phyloP scores from a whole-genome alignment of 2,888 invertebrate genomes.

The Formica aserva region DNA sequence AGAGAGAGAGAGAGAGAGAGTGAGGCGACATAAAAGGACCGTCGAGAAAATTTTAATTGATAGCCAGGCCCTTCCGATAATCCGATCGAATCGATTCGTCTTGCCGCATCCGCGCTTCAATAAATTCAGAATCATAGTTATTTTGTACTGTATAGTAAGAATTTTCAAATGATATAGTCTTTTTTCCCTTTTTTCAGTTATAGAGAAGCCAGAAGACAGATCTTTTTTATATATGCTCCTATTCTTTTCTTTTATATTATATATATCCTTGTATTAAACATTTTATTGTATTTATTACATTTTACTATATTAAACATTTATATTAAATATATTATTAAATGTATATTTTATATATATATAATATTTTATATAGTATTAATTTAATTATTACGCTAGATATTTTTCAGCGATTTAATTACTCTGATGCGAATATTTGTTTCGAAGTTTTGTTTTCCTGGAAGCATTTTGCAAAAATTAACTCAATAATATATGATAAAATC shows the following conservation, averaged over 20 bases:
- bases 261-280: neutral
- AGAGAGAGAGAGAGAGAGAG: neutral
- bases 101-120: conserved; percentile 25
- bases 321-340: neutral
- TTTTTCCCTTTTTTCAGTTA: neutral
- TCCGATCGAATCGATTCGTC: conserved; percentile 45
- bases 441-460: neutral
- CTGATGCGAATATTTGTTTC: neutral
- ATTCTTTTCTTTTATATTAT: neutral
- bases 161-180: neutral
- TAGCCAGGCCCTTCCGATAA: conserved; percentile 35
- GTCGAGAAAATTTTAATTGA: conserved; percentile 36
- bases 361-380: neutral
- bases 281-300: neutral
- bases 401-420: conserved; percentile 1
- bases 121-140: conserved; percentile 11
- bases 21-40: conserved; percentile 30
- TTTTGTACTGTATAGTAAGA: neutral
- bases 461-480: neutral
- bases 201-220: neutral
- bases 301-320: neutral
- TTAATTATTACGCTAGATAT: neutral
- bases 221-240: neutral
- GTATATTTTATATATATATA: neutral
- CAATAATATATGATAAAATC: neutral